Base-by-base conservation (phyloP, 2,888 invertebrate species). In the Sericinus montela region DNA sequence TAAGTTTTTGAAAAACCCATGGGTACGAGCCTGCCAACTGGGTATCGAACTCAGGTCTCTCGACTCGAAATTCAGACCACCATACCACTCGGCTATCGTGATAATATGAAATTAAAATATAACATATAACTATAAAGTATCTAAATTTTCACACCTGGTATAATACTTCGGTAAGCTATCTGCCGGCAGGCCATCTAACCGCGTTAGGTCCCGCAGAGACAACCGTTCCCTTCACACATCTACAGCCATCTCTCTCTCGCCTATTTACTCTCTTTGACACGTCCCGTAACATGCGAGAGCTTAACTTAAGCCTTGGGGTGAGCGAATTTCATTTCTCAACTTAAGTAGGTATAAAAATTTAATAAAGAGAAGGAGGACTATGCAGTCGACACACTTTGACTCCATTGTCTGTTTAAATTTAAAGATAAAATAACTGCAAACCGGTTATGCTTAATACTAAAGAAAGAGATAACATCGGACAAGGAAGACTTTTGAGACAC, bases 321-420 rank as follows among this genome's bases (percentile, higher is more conserved):
- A 59, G 60, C 62, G 64, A 67, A 63, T 65, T 64, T 66, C 60
- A 61, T 62, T 62, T 60, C 50, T 53, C 55, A 58, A 25, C 52
- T 48, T 53, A 48, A 48, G 54, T 55, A 58, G 53, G 59, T 58
- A 58, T 65, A 67, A 70, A 74, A 70, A 70, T 74, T 73, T 72
- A 72, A 72, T 74, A 73, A 69, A 68, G 55, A 55, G 48, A 15
- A 50, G 43, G 49, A 45, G 11, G 50, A 48, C 44, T 5, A 11
- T 29, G 10, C 29, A 29, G 1, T 1, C 4, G 5, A 3, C 10
- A n/a, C n/a, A 16, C 16, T 16, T n/a, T 11, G 11, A 23, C 10
- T 16, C 7, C 13, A 29, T 5, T 11, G 8, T n/a, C n/a, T 19
- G 11, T 40, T 30, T 11, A 42, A 19, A 43, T 43, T 34, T 3